Percentiles rank a stretch among this genome's conserved stretches.
Conservation (phyloP, 2,797 vertebrate genomes). For the Anomalospiza imberbis region DNA sequence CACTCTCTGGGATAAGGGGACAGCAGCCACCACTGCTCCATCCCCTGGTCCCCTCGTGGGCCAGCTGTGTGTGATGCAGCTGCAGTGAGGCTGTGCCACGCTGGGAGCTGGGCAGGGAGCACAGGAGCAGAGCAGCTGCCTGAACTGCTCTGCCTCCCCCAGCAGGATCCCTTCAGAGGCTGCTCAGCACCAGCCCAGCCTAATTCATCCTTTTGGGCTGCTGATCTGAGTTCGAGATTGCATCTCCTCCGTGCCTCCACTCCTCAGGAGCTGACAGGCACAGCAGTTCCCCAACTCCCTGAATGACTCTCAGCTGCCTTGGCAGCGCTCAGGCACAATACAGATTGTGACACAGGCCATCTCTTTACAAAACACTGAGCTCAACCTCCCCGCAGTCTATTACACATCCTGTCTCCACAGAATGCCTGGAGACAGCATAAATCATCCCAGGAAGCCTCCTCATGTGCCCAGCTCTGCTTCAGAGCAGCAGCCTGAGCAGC, state of each 20-base stretch:
- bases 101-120: neutral
- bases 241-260: neutral
- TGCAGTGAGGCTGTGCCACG: neutral
- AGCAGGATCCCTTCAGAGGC: neutral
- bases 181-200: neutral
- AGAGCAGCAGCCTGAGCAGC: neutral
- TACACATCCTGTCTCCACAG: neutral
- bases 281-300: neutral
- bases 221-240: neutral
- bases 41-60: neutral
- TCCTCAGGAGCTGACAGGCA: conserved; percentile 4
- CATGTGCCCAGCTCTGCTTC: neutral
- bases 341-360: conserved; percentile 5
- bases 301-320: neutral
- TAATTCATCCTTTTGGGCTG: neutral
- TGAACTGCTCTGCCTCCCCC: neutral
- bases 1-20: neutral
- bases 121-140: neutral
- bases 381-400: conserved; percentile 5
- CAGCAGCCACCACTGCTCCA: neutral
- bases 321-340: neutral
- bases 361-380: neutral
- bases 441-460: neutral
- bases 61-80: neutral
- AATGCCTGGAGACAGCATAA: neutral